These are phyloP conservation scores for Pipa parva DNA, from an alignment of 2,113 vertebrate genomes.

Conservation along the genomic window DNA sequence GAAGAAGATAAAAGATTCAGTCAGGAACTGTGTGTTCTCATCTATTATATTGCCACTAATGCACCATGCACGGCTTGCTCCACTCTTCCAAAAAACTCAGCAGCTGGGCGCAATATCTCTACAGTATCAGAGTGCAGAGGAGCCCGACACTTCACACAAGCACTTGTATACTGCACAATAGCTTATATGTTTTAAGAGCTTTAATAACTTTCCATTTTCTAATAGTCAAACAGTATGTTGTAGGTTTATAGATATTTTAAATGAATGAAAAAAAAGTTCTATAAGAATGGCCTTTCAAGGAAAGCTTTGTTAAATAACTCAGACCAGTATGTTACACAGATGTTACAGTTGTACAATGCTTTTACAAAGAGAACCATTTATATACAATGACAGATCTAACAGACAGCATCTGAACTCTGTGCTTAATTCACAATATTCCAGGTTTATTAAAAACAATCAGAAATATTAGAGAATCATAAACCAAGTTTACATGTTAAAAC, in stretches of 20 bases:
- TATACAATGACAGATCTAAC: background rate
- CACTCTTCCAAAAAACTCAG: constrained; percentile 14
- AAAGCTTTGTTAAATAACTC: constrained; percentile 31
- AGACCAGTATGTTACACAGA: background rate
- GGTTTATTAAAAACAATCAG: too few relatives aligned
- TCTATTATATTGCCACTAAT: constrained; percentile 26
- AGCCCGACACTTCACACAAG: constrained; percentile 32
- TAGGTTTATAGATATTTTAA: constrained; percentile 7
- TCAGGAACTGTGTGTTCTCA: constrained; percentile 32
- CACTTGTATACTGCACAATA: constrained; percentile 35
- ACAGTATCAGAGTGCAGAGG: constrained; percentile 8
- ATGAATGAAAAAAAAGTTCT: constrained; percentile 14
- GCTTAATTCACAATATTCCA: too few relatives aligned
- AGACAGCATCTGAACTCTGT: too few relatives aligned
- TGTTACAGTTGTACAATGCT: background rate
- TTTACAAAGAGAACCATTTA: background rate
- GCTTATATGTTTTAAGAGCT: constrained; percentile 14
- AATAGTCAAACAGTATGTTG: constrained; percentile 24
- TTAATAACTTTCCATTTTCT: constrained; percentile 38
- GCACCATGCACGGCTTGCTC: constrained; percentile 20
- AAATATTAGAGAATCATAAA: too few relatives aligned
- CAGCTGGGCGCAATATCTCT: constrained; percentile 33
- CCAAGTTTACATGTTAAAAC: too few relatives aligned
- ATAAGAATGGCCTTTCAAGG: constrained; percentile 23
- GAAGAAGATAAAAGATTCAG: constrained; percentile 35